These are phyloP conservation scores for Bradypodion ventrale DNA, from an alignment of 2,797 vertebrate genomes.

Conservation along the genomic window DNA sequence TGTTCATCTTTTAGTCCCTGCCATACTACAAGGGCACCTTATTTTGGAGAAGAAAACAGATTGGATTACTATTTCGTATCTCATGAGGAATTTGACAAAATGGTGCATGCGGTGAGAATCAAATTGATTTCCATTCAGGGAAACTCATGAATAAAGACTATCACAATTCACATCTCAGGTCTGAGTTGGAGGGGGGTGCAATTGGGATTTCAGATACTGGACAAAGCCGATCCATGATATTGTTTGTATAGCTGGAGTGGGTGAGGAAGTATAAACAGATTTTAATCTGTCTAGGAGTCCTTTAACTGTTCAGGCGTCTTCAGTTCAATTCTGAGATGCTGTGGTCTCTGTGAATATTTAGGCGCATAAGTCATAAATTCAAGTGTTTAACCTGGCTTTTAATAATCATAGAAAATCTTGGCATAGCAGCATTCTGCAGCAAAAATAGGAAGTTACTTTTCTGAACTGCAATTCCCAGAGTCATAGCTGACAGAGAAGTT, in stretches of 20 bases:
- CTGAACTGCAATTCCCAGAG: too few species aligned
- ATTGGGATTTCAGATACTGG: neutral
- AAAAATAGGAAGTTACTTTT: too few species aligned
- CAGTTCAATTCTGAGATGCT: neutral
- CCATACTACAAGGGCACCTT: constrained; percentile 89
- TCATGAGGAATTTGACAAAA: constrained; percentile 83
- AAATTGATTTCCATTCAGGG: neutral
- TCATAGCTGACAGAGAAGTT: too few species aligned
- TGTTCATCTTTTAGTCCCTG: constrained; percentile 79
- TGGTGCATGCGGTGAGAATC: constrained; percentile 81
- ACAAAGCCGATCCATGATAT: neutral
- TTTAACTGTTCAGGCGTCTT: neutral
- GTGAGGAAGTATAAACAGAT: neutral
- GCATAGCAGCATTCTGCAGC: too few species aligned
- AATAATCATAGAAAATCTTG: neutral
- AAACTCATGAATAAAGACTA: neutral
- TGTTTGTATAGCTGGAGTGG: neutral
- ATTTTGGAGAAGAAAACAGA: constrained; percentile 87
- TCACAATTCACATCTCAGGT: neutral
- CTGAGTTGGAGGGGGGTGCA: accelerated
- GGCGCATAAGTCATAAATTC: neutral
- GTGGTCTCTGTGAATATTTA: too few species aligned
- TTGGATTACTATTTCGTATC: constrained; percentile 90
- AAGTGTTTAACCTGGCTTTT: neutral
- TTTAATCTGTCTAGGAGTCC: neutral